These are phyloP conservation scores for Dermochelys coriacea DNA, from an alignment of 2,797 vertebrate genomes.

Conservation along the genomic window DNA sequence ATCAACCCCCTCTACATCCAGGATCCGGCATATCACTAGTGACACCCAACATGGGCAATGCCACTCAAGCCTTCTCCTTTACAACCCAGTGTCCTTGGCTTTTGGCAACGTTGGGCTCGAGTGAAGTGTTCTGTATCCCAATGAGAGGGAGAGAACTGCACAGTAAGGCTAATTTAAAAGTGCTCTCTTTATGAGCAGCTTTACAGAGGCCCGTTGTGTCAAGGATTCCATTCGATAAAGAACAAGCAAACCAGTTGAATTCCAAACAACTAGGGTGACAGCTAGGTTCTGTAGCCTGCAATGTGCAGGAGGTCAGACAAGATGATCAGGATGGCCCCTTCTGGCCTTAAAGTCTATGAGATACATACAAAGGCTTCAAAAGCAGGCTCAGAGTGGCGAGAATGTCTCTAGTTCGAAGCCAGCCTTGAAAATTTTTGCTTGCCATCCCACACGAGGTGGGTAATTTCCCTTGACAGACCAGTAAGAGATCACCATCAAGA, in stretches of 20 bases:
- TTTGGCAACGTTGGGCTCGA: not conserved
- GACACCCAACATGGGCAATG: not conserved
- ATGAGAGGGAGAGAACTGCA: not conserved
- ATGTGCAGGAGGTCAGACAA: not conserved
- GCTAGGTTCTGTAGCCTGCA: not conserved
- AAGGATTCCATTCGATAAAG: not conserved
- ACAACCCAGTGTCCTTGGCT: not conserved
- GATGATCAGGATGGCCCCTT: not conserved
- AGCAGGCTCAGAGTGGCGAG: not conserved
- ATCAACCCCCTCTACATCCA: not conserved
- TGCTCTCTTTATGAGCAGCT: not conserved
- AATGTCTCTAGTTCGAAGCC: not conserved
- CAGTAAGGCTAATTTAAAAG: not conserved
- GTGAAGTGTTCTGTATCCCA: not conserved
- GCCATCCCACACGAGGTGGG: not conserved
- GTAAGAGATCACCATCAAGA: not conserved
- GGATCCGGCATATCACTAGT: not conserved
- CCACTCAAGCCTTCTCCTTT: not conserved
- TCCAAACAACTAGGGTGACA: not conserved
- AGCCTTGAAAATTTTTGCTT: not conserved
- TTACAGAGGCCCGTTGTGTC: not conserved
- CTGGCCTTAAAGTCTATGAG: not conserved
- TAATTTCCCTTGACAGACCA: not conserved
- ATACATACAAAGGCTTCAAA: not conserved
- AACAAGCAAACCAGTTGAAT: not conserved